Percentiles rank a stretch among this genome's conserved stretches.
Evolutionary conservation across 2,113 vertebrate genomes (phyloP).

Genomic region (Meles meles): DNA sequence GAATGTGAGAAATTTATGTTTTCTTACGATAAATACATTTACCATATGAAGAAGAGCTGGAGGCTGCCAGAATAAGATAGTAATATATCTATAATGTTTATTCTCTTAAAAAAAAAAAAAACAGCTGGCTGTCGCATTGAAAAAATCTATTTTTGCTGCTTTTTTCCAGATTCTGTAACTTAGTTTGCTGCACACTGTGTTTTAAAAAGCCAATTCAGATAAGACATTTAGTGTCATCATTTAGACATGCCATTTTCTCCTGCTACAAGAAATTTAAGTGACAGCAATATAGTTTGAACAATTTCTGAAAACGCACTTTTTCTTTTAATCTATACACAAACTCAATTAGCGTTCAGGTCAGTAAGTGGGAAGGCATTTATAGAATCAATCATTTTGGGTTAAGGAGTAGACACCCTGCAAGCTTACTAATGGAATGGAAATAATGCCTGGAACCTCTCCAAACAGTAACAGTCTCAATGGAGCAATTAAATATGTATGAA

Average conservation of each 20-base stretch:
- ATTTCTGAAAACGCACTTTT: conserved; percentile 74
- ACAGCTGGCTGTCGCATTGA: not conserved
- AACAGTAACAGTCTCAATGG: conserved; percentile 78
- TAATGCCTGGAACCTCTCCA: conserved; percentile 84
- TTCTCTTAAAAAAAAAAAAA: not conserved
- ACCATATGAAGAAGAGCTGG: not conserved
- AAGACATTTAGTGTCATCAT: conserved; percentile 28
- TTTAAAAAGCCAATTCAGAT: conserved; percentile 47
- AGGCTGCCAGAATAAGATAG: conserved; percentile 41
- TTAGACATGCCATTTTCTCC: conserved; percentile 53
- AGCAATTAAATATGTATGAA: conserved; percentile 87
- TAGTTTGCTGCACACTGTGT: not conserved
- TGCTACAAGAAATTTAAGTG: conserved; percentile 62
- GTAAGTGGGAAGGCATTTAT: conserved; percentile 79
- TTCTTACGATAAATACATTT: conserved; percentile 58
- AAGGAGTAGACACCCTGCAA: conserved; percentile 78
- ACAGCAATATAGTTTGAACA: conserved; percentile 72
- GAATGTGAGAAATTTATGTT: conserved; percentile 21
- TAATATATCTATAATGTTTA: conserved; percentile 53
- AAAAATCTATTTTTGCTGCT: conserved; percentile 3
- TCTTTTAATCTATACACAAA: conserved; percentile 81
- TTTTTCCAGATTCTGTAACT: not conserved
- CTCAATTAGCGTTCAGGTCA: conserved; percentile 84
- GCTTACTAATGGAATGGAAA: conserved; percentile 86
- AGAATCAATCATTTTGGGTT: conserved; percentile 87